Conservation (phyloP, 2,888 invertebrate genomes). For the Drosophila lacicola region DNA sequence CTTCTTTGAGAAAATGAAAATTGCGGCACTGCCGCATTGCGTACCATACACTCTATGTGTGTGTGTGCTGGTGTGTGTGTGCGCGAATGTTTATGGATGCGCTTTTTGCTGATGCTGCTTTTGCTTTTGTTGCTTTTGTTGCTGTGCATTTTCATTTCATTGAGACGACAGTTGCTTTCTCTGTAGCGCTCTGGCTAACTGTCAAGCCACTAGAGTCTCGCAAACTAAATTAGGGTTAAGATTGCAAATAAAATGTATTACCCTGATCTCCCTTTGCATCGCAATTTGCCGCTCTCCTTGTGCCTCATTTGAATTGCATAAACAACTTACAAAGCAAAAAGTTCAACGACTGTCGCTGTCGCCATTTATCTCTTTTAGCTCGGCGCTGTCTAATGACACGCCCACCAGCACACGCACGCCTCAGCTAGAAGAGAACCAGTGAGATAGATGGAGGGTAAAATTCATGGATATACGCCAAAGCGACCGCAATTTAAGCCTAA, state of each 20-base stretch:
- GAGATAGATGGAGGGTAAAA: constrained; percentile 40
- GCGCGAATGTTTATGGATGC: constrained; percentile 67
- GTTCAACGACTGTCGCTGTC: constrained; percentile 72
- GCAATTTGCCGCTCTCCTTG: constrained; percentile 12
- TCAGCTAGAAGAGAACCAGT: constrained; percentile 3
- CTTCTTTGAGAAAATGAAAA: constrained; percentile 56
- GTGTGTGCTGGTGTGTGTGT: constrained; percentile 29
- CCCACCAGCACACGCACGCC: constrained; percentile 59
- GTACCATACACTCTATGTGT: constrained; percentile 31
- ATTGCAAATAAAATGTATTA: constrained; percentile 80
- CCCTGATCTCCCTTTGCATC: constrained; percentile 16
- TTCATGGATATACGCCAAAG: constrained; percentile 68
- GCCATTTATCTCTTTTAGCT: constrained; percentile 79
- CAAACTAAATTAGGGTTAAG: constrained; percentile 79
- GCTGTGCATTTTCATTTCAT: constrained; percentile 73
- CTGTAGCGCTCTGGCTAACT: constrained; percentile 38
- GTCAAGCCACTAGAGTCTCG: constrained; percentile 62
- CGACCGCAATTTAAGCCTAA: constrained; percentile 79
- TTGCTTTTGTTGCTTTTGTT: constrained; percentile 50
- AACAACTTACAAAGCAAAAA: constrained; percentile 78
- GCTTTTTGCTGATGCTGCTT: constrained; percentile 65
- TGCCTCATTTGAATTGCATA: constrained; percentile 77
- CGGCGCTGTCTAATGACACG: constrained; percentile 75
- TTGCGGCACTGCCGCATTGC: constrained; percentile 55
- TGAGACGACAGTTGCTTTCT: constrained; percentile 68